These are phyloP conservation scores for Calliscelio sp. DNA, from an alignment of 2,888 invertebrate genomes.

Conservation along the genomic window DNA sequence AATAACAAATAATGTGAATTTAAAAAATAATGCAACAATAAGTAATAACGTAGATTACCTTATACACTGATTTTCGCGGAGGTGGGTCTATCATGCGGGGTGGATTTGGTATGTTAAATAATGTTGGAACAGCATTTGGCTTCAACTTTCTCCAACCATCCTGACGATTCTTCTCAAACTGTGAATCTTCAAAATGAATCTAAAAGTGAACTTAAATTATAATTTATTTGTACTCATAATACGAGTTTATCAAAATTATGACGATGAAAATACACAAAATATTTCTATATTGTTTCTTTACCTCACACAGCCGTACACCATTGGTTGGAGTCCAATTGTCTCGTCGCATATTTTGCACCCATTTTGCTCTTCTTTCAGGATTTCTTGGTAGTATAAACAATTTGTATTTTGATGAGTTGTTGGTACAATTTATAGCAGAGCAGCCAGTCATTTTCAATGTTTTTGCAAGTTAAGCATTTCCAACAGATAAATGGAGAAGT, in stretches of 20 bases:
- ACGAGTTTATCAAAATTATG: too few species aligned
- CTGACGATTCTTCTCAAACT: constrained; percentile 14
- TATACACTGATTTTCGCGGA: constrained; percentile 18
- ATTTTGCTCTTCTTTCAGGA: too few species aligned
- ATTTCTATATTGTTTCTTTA: too few species aligned
- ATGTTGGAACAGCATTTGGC: constrained; percentile 34
- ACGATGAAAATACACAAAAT: too few species aligned
- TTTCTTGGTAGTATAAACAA: too few species aligned
- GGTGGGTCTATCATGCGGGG: constrained; percentile 8
- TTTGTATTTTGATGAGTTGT: too few species aligned
- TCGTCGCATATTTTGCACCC: constrained; percentile 30
- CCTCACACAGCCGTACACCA: constrained; percentile 13
- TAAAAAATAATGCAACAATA: neutral
- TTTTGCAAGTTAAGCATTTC: too few species aligned
- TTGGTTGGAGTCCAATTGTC: constrained; percentile 7
- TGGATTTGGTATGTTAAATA: constrained; percentile 34
- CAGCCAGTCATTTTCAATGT: too few species aligned
- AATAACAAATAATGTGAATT: too few species aligned
- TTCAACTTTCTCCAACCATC: constrained; percentile 32
- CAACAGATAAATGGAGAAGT: too few species aligned
- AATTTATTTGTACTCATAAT: neutral
- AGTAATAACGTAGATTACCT: constrained; percentile 1
- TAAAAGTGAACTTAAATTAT: neutral
- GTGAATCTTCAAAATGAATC: constrained; percentile 33
- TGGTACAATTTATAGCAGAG: too few species aligned